Percentiles rank a stretch among this genome's conserved stretches.
Conservation (phyloP, 2,888 invertebrate species). For the Cheilosia scutellata region DNA sequence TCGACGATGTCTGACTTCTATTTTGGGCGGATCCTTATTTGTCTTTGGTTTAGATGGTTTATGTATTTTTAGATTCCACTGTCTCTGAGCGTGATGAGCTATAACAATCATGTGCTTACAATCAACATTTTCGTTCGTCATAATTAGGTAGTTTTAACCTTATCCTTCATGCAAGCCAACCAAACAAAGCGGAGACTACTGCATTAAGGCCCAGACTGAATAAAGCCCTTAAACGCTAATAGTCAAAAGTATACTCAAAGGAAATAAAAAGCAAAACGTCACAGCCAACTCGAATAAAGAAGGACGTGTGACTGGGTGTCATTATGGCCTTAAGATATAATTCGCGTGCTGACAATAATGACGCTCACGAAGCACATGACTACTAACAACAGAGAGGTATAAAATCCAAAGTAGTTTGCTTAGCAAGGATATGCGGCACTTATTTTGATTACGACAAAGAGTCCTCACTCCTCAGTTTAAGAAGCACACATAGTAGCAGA, state of each 20-base stretch:
- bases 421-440: constrained; percentile 62
- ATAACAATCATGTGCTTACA: constrained; percentile 7
- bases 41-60: neutral
- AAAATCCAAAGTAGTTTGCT: constrained; percentile 38
- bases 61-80: constrained; percentile 28
- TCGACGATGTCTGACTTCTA: constrained; percentile 23
- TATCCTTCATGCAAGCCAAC: constrained; percentile 34
- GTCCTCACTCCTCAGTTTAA: constrained; percentile 25
- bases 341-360: constrained; percentile 65
- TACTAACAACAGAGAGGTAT: constrained; percentile 18
- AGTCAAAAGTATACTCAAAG: neutral
- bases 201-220: constrained; percentile 54
- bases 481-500: constrained; percentile 13
- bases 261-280: constrained; percentile 21
- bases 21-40: neutral
- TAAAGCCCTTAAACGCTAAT: constrained; percentile 43
- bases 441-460: constrained; percentile 57
- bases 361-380: constrained; percentile 48
- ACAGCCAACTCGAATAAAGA: constrained; percentile 10
- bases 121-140: constrained; percentile 13
- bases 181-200: constrained; percentile 33
- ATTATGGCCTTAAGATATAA: constrained; percentile 44
- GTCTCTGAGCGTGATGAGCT: constrained; percentile 6
- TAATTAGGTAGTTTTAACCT: constrained; percentile 63
- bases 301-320: constrained; percentile 25